Conservation (phyloP, 2,113 vertebrate genomes). For the Nymphicus hollandicus region DNA sequence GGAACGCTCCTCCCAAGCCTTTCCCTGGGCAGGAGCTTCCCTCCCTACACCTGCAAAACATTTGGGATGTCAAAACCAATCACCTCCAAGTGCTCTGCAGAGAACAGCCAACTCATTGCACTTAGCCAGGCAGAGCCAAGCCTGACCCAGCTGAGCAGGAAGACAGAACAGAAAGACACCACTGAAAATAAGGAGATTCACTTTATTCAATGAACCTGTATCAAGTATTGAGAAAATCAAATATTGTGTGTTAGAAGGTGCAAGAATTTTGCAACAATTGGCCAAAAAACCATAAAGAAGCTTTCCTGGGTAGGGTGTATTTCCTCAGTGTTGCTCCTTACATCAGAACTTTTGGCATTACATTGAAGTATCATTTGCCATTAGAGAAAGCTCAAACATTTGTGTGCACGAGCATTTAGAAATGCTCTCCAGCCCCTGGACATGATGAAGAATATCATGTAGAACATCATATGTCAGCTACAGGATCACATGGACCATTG, state of each 20-base stretch:
- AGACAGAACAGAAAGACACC: not conserved
- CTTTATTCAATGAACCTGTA: not conserved
- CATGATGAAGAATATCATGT: not conserved
- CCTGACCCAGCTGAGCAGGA: not conserved
- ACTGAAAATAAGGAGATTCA: not conserved
- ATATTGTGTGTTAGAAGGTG: not conserved
- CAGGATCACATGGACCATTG: not conserved
- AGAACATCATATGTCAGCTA: not conserved
- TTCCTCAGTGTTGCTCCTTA: not conserved
- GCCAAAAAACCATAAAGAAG: not conserved
- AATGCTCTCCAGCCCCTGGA: not conserved
- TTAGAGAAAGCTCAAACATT: not conserved
- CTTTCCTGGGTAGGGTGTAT: not conserved
- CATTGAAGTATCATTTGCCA: not conserved
- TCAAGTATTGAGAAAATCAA: not conserved
- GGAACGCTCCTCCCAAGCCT: not conserved
- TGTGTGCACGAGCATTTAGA: not conserved
- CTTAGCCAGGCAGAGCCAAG: not conserved
- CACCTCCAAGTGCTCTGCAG: not conserved
- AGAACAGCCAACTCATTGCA: not conserved
- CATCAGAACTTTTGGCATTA: not conserved
- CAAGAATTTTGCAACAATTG: not conserved
- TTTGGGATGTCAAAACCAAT: not conserved
- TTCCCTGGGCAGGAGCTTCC: not conserved
- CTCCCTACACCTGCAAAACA: not conserved